Base-by-base conservation (phyloP, 2,797 vertebrate species). In the Gouania willdenowi region DNA sequence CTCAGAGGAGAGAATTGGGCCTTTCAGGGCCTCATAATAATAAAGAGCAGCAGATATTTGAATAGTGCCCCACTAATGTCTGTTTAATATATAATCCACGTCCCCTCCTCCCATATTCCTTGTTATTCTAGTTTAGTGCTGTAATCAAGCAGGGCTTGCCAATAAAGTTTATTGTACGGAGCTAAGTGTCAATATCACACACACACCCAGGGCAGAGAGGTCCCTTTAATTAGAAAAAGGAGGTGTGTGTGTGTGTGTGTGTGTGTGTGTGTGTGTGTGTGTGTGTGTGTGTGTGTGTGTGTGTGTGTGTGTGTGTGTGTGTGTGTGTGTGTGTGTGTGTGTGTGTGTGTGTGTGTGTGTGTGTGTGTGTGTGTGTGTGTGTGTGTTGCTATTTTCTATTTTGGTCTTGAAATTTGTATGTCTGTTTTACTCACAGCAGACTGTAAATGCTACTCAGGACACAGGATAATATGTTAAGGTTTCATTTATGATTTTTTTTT, bases 151-250 rank as follows among this genome's bases (percentile, higher is more conserved):
- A 91, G 91, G 90, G 90, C 89, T 94, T 97, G 94, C 96, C 94
- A 95, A 96, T 97, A 95, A 95, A 97, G 94, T 97, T 97, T 97
- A 95, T 97, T 93, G 95, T 97, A 91, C 83, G 90, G 87, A 91
- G 91, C 92, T 89, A 92, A 93, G 91, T 97, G 94, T 98, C 94
- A 94, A 96, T 98, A 97, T 92, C 91, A 90, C 87, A 86, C 90
- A 90, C 90, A 92, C 90, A 92, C 91, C 90, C 91, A 31, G 83
- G 92, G 92, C 89, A 88, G 84, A 78, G 77, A 82, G 92, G 92
- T 91, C 90, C 81, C 90, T 92, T 93, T 96, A 96, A 97, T 98
- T 98, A 97, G 94, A 97, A 94, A 93, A 75, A 65, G 88, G 86
- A 87, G 74, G 9, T 45, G 26, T 27, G 39, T 30, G 18, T 47